Base-by-base conservation (phyloP, 2,888 invertebrate genomes). In the Tenthredo scrophulariae region DNA sequence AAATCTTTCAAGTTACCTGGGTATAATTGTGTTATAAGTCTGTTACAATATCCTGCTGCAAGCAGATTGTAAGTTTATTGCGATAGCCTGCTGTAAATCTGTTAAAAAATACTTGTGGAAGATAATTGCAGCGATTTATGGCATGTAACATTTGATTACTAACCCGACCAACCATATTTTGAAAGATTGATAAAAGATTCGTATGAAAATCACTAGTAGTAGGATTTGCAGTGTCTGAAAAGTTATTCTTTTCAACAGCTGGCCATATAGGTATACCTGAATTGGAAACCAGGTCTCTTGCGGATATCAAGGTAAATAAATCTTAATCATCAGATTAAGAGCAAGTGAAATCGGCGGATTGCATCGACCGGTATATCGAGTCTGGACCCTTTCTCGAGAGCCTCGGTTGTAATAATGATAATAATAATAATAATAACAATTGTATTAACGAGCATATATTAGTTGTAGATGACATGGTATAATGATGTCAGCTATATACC, bases 301-400 rank as follows among this genome's bases (percentile, higher is more conserved):
- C 46, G 15, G 70, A 22, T 40, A 72, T 72, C 70, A n/a, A n/a
- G 29, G 40, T 72, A 72, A 72, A 72, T 72, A 72, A 72, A 72
- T 37, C 70, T 72, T 72, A 40, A 72, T 62, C 62, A 13, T 7
- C 62, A 62, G 70, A 72, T 72, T 72, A 72, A 72, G 70, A 72
- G 18, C 40, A 72, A 72, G 40, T 40, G 70, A 72, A 72, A 72
- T 72, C 40, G n/a, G 37, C 3, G 40, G 40, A 72, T 72, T 72
- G 70, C n/a, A 72, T 18, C 40, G 29, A 72, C 40, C 40, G 70
- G 29, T 72, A 37, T 40, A 40, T 72, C 70, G 22, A 72, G 40
- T n/a, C 40, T 37, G 40, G 33, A n/a, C 37, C n/a, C 70, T 72
- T 72, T 40, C 33, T 18, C 15, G 29, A n/a, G n/a, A n/a, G 37